Evolutionary conservation across 2,797 vertebrate species (phyloP).

Genomic region (Catostomus latipinnis): DNA sequence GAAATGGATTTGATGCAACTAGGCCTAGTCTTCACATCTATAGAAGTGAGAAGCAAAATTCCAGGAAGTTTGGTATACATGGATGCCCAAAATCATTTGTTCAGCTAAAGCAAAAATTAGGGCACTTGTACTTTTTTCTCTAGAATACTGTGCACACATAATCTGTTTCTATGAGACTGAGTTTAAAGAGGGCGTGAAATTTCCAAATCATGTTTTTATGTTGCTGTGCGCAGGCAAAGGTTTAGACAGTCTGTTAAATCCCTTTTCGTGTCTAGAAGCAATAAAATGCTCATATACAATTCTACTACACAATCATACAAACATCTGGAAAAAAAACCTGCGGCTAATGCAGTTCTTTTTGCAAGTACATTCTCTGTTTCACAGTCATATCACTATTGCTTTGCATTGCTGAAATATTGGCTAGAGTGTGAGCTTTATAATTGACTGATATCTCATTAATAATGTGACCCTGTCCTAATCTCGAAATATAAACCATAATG

Average conservation of each 20-base stretch:
- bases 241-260: neutral
- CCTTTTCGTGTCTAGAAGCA: constrained; percentile 10
- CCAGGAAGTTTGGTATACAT: constrained; percentile 11
- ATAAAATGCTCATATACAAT: constrained; percentile 24
- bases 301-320: neutral
- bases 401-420: neutral
- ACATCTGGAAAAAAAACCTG: constrained; percentile 9
- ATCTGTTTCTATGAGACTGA: constrained; percentile 22
- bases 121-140: neutral
- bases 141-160: neutral
- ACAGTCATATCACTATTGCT: neutral
- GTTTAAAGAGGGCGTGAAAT: constrained; percentile 4
- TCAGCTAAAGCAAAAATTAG: constrained; percentile 18
- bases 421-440: constrained; percentile 12
- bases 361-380: neutral
- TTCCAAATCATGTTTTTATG: neutral
- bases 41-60: neutral
- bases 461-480: constrained; percentile 23
- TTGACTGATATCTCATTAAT: constrained; percentile 27
- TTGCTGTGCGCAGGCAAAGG: neutral
- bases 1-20: neutral
- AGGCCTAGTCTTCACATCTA: neutral
- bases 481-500: constrained; percentile 37
- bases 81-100: constrained; percentile 5
- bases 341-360: neutral